Evolutionary conservation across 2,888 invertebrate species (phyloP).

Genomic region (Leuctra nigra): DNA sequence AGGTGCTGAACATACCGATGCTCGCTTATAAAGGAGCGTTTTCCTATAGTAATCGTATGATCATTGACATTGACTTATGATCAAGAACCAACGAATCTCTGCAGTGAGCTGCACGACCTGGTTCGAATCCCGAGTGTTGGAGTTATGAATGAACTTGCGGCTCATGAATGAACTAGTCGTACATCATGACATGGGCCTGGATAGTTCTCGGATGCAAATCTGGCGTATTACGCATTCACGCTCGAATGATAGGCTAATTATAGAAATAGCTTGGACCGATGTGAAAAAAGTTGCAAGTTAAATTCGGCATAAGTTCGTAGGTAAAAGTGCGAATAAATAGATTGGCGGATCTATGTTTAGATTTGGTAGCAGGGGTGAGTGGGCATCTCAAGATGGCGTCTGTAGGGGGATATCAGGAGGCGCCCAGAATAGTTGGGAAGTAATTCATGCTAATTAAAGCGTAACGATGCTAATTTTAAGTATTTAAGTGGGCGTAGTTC

Average conservation of each 20-base stretch:
- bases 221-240: not conserved
- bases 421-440: not conserved
- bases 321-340: not conserved
- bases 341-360: not conserved
- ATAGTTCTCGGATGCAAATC: not conserved
- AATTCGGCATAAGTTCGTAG: not conserved
- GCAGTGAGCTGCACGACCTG: no score
- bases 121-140: no score
- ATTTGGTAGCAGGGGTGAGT: not conserved
- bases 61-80: no score
- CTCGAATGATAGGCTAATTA: not conserved
- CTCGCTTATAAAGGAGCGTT: no score
- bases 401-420: not conserved
- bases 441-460: constrained; percentile 14
- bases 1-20: no score
- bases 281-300: not conserved
- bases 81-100: no score
- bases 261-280: not conserved
- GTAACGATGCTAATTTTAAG: constrained; percentile 13
- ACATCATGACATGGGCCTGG: not conserved
- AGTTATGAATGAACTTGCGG: not conserved
- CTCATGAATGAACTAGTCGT: not conserved
- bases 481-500: not conserved
- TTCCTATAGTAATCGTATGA: no score
- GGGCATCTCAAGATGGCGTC: constrained; percentile 1